Evolutionary conservation across 2,797 vertebrate genomes (phyloP).

Genomic region (Sus cebifrons): DNA sequence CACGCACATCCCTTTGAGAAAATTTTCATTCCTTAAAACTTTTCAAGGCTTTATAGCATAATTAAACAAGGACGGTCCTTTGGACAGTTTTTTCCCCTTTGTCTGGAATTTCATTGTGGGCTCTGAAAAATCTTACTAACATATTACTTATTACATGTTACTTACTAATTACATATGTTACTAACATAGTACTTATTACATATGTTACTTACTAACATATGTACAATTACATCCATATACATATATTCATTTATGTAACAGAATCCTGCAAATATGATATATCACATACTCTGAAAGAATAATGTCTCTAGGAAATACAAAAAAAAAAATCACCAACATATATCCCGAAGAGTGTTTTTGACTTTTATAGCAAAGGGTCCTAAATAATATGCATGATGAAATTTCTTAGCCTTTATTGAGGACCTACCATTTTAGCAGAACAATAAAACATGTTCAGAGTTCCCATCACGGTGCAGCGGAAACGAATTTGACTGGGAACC

Average conservation of each 20-base stretch:
- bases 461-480: too few relatives aligned
- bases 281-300: neutral
- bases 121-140: neutral
- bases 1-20: neutral
- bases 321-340: neutral
- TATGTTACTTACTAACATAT: neutral
- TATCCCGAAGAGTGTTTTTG: neutral
- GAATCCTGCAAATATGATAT: neutral
- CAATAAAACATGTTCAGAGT: neutral
- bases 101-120: neutral
- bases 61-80: neutral
- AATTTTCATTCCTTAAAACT: neutral
- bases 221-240: neutral
- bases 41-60: slow-evolving; percentile 24
- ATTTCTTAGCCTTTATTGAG: neutral
- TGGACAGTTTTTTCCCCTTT: neutral
- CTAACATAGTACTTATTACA: too few relatives aligned
- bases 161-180: too few relatives aligned
- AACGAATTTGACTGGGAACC: too few relatives aligned
- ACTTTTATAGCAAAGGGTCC: neutral
- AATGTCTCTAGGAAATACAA: neutral
- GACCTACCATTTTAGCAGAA: neutral
- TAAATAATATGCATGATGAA: neutral
- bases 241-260: neutral
- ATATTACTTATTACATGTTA: too few relatives aligned